Percentiles rank a stretch among this genome's conserved stretches.
Conservation (phyloP, 2,113 vertebrate species). For the Oryzias melastigma region DNA sequence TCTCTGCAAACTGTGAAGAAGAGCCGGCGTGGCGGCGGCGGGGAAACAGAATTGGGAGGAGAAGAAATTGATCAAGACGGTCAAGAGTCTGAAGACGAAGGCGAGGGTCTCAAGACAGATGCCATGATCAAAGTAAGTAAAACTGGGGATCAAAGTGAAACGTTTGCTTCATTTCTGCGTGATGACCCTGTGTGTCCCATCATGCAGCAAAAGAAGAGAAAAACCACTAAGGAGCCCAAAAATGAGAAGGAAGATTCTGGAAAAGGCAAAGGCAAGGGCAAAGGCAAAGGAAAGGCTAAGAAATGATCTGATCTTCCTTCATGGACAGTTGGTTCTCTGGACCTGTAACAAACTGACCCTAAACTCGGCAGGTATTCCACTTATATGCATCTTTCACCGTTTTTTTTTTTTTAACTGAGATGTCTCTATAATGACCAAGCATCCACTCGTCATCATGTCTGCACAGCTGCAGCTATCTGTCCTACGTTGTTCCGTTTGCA, state of each 20-base stretch:
- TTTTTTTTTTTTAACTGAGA: not conserved
- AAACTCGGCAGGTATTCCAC: conserved; percentile 10
- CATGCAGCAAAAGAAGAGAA: conserved; percentile 85
- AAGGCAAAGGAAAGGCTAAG: conserved; percentile 71
- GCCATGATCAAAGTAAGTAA: conserved; percentile 94
- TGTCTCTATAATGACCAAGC: conserved; percentile 4
- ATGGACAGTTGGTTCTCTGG: conserved; percentile 15
- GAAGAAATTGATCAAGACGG: conserved; percentile 62
- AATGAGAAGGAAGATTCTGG: conserved; percentile 81
- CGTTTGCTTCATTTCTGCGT: not conserved
- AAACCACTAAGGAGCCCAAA: conserved; percentile 80
- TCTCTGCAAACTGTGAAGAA: conserved; percentile 82
- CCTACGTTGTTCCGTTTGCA: not conserved
- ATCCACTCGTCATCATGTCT: conserved; percentile 45
- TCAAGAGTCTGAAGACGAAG: conserved; percentile 74
- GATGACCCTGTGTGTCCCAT: not conserved
- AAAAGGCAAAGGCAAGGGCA: conserved; percentile 83
- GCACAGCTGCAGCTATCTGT: not conserved
- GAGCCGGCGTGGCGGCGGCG: conserved; percentile 68
- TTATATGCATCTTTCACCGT: not conserved
- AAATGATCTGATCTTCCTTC: conserved; percentile 62
- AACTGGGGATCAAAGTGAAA: too few species aligned
- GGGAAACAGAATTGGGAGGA: conserved; percentile 65
- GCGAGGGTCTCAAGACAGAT: conserved; percentile 75
- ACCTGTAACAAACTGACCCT: conserved; percentile 6